phyloP scores from a whole-genome alignment of 2,797 vertebrate genomes.

The Sebastes ruberrimus region DNA sequence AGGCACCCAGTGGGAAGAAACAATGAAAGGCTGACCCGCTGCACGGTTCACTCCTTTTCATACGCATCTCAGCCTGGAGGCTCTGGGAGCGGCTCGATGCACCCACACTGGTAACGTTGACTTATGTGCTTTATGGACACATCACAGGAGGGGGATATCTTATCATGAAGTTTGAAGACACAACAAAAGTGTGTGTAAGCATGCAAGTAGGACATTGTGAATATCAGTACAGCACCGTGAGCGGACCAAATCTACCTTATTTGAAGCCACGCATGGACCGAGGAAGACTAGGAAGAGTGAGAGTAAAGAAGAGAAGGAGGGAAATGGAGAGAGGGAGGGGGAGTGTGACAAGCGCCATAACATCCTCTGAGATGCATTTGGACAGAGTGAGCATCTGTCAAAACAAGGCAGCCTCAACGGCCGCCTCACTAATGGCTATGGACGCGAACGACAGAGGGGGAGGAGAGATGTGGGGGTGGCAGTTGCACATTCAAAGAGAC shows the following conservation, averaged over 20 bases:
- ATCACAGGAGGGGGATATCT: not conserved
- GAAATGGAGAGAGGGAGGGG: slow-evolving; percentile 53
- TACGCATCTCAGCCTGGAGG: slow-evolving; percentile 34
- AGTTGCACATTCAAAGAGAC: slow-evolving; percentile 61
- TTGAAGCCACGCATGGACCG: slow-evolving; percentile 34
- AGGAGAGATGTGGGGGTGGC: slow-evolving; percentile 51
- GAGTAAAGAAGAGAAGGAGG: slow-evolving; percentile 47
- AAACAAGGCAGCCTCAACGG: slow-evolving; percentile 82
- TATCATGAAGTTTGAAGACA: not conserved
- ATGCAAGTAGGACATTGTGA: not conserved
- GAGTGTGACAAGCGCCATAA: slow-evolving; percentile 83
- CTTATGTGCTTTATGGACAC: slow-evolving; percentile 17
- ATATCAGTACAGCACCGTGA: not conserved
- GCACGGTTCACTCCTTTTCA: slow-evolving; percentile 27
- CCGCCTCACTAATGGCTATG: slow-evolving; percentile 81
- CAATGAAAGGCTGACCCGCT: slow-evolving; percentile 45
- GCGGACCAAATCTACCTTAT: slow-evolving; percentile 4
- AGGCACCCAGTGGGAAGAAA: slow-evolving; percentile 39
- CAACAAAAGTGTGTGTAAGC: not conserved
- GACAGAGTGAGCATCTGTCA: slow-evolving; percentile 87
- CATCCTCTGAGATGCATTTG: slow-evolving; percentile 85
- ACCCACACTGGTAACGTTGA: slow-evolving; percentile 23
- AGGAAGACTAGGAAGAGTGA: slow-evolving; percentile 22
- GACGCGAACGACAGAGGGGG: slow-evolving; percentile 77
- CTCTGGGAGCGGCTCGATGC: not conserved